These are phyloP conservation scores for Euplagia quadripunctaria DNA, from an alignment of 2,888 invertebrate species.

Conservation along the genomic window DNA sequence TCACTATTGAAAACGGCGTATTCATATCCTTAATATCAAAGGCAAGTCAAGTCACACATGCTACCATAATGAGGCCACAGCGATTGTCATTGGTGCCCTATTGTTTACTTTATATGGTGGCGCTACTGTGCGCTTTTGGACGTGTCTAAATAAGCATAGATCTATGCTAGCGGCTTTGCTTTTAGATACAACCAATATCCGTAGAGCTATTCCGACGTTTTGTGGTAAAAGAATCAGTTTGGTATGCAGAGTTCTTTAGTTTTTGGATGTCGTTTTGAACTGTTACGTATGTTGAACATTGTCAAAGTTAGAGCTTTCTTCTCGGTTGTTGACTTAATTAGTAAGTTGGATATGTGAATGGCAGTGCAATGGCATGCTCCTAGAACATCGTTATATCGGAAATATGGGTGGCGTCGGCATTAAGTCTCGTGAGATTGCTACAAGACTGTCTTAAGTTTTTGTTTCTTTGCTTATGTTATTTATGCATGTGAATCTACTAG, in stretches of 20 bases:
- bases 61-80: constrained; percentile 77
- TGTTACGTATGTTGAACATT: constrained; percentile 85
- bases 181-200: constrained; percentile 65
- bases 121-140: constrained; percentile 80
- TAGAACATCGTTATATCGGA: constrained; percentile 84
- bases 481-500: constrained; percentile 27
- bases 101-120: constrained; percentile 85
- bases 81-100: constrained; percentile 83
- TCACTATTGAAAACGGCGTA: constrained; percentile 55
- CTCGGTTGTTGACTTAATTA: constrained; percentile 85
- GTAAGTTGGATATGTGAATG: constrained; percentile 87
- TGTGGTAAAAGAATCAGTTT: constrained; percentile 24
- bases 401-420: constrained; percentile 77
- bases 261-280: constrained; percentile 64
- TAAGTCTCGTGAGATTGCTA: constrained; percentile 62
- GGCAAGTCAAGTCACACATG: constrained; percentile 70
- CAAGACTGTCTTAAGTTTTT: constrained; percentile 59
- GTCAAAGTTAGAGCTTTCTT: constrained; percentile 87
- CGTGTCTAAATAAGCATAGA: constrained; percentile 85
- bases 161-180: constrained; percentile 82
- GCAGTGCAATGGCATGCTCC: constrained; percentile 83
- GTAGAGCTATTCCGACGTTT: constrained; percentile 50
- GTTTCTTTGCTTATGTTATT: constrained; percentile 49
- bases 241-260: constrained; percentile 54
- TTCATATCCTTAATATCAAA: constrained; percentile 60